Evolutionary conservation across 2,888 invertebrate genomes (phyloP).

Genomic region (Polydrusus pterygomalis): DNA sequence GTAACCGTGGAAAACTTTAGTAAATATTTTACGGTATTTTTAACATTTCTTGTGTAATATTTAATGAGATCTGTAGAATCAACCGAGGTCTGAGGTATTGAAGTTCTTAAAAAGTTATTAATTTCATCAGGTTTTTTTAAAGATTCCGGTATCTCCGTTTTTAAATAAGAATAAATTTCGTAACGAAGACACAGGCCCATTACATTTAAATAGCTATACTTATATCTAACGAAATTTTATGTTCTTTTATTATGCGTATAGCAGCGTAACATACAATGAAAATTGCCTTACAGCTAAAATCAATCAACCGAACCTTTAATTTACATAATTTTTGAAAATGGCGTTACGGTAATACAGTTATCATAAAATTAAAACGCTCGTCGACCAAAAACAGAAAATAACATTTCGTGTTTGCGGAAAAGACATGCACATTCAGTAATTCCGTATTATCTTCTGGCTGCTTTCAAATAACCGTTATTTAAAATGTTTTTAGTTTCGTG

Average conservation of each 20-base stretch:
- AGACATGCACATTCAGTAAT: conserved; percentile 46
- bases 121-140: too few relatives aligned
- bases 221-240: background rate
- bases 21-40: too few relatives aligned
- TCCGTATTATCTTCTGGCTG: conserved; percentile 52
- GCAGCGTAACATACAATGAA: background rate
- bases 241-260: conserved; percentile 25
- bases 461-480: conserved; percentile 56
- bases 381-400: conserved; percentile 30
- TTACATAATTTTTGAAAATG: conserved; percentile 21
- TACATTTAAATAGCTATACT: conserved; percentile 10
- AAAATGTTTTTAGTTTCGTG: conserved; percentile 55
- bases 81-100: too few relatives aligned
- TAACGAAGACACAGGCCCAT: background rate
- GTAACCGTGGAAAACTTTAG: too few relatives aligned
- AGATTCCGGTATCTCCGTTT: background rate
- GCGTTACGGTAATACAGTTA: conserved; percentile 32
- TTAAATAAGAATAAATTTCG: conserved; percentile 1
- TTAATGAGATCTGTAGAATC: too few relatives aligned
- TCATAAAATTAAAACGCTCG: conserved; percentile 21
- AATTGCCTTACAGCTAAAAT: conserved; percentile 14
- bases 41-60: too few relatives aligned
- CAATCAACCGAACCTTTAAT: conserved; percentile 25
- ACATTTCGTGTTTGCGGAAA: conserved; percentile 47
- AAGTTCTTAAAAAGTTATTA: too few relatives aligned